Conservation (phyloP, 1,140 invertebrate genomes). For the Nebria ingens region DNA sequence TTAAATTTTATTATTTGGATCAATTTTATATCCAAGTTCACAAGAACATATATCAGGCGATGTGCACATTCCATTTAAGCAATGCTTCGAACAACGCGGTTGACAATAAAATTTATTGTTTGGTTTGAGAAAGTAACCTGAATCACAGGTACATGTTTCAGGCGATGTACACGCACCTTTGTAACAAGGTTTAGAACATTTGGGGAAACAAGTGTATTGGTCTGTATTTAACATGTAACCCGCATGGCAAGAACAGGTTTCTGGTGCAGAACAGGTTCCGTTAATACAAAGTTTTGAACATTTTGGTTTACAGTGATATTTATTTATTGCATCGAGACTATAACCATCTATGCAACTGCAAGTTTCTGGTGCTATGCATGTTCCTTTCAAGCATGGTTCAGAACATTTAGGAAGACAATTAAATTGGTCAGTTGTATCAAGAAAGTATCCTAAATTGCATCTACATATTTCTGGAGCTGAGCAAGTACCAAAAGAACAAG, state of each 20-base stretch:
- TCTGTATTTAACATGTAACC: slow-evolving; percentile 23
- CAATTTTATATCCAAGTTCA: slow-evolving; percentile 21
- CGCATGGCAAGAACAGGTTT: slow-evolving; percentile 21
- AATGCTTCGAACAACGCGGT: slow-evolving; percentile 34
- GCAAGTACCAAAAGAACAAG: too few relatives aligned
- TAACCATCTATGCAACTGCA: slow-evolving; percentile 39
- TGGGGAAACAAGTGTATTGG: slow-evolving; percentile 37
- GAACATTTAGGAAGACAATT: slow-evolving; percentile 42
- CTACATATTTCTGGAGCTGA: not conserved
- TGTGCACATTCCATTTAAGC: slow-evolving; percentile 36
- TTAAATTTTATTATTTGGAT: slow-evolving; percentile 17
- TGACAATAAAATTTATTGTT: slow-evolving; percentile 27
- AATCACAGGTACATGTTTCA: slow-evolving; percentile 40
- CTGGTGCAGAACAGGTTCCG: slow-evolving; percentile 19
- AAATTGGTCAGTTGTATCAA: slow-evolving; percentile 19
- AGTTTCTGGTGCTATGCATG: slow-evolving; percentile 29
- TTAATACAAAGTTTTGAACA: slow-evolving; percentile 30
- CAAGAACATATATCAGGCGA: slow-evolving; percentile 28
- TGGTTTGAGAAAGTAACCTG: slow-evolving; percentile 33
- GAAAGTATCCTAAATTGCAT: slow-evolving; percentile 32
- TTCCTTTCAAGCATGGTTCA: slow-evolving; percentile 39
- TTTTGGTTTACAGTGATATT: slow-evolving; percentile 30
- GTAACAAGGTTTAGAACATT: slow-evolving; percentile 38
- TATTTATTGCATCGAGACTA: slow-evolving; percentile 20
- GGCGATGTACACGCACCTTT: slow-evolving; percentile 41